Base-by-base conservation (phyloP, 2,888 invertebrate genomes). In the Cantharis flavilabris region DNA sequence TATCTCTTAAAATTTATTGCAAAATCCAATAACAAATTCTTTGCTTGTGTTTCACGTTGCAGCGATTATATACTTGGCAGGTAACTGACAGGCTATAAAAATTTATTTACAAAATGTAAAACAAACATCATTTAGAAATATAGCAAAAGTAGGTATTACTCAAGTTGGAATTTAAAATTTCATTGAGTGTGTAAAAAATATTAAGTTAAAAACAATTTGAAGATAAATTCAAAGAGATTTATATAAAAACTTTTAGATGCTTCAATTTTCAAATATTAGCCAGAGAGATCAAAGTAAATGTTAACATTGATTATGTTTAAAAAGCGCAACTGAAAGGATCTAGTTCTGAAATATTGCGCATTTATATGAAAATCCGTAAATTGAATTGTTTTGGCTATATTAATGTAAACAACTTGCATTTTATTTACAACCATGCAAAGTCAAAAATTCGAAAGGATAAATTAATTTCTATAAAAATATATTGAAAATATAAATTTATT, bases 1-100 rank as follows among this genome's bases (percentile, higher is more conserved):
- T 78, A 72, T 79, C 77, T 77, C 65, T 80, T 80, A 79, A 78
- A 77, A 77, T 77, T 75, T 80, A 78, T 79, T 76, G 26, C 65
- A 26, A 13, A 64, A 64, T 64, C 16, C 14, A 67, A 67, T 67
- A n/a, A 23, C 49, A 7, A 23, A 67, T 67, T 67, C 26, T 67
- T 67, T 67, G 10, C 64, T 49, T n/a, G n/a, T 49, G 49, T 49
- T 49, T n/a, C 9, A n/a, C n/a, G 49, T n/a, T 49, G 49, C 49
- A n/a, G 49, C 49, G n/a, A 49, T 49, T 49, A 49, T 49, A 49
- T 49, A 49, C n/a, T n/a, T 49, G 49, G 49, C 49, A 49, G 49
- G 2, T 49, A 49, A 49, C 49, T 49, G 49, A 49, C 49, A 49
- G 49, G 49, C 49, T 49, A n/a, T n/a, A n/a, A 2, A n/a, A 49